These are phyloP conservation scores for Daktulosphaira vitifoliae DNA, from an alignment of 1,140 invertebrate genomes.

Conservation along the genomic window DNA sequence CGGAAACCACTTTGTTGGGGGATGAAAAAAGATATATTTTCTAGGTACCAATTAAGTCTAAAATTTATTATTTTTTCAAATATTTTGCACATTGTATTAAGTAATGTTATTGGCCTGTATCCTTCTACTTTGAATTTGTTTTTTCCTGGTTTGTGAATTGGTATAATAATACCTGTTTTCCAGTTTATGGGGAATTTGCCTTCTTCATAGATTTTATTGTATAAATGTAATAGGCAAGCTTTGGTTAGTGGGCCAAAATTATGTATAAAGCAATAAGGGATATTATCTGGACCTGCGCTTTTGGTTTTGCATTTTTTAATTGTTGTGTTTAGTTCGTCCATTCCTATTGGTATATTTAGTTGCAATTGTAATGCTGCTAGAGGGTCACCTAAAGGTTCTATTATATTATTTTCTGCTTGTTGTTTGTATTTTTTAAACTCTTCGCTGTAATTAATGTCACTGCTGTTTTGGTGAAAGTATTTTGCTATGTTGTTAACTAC, in stretches of 20 bases:
- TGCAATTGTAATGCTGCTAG: not conserved
- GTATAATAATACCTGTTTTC: not conserved
- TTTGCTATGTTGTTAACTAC: not conserved
- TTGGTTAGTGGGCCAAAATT: not conserved
- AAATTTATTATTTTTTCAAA: not conserved
- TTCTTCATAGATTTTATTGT: not conserved
- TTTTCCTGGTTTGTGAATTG: not conserved
- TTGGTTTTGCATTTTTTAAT: conserved; percentile 3
- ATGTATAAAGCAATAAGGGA: conserved; percentile 1
- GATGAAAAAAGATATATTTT: not conserved
- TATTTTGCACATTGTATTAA: conserved; percentile 1
- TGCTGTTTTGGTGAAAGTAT: not conserved
- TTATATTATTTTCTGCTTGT: not conserved
- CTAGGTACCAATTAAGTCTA: not conserved
- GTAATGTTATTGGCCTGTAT: not conserved
- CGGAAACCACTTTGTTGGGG: conserved; percentile 1
- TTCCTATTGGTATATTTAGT: not conserved
- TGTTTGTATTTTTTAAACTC: not conserved
- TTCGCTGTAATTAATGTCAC: not conserved
- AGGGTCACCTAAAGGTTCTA: not conserved
- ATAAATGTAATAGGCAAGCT: not conserved
- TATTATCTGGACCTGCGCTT: not conserved
- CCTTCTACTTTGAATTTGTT: not conserved
- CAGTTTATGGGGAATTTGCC: not conserved
- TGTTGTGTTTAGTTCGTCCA: not conserved